Base-by-base conservation (phyloP, 2,797 vertebrate species). In the Urophycis tenuis region DNA sequence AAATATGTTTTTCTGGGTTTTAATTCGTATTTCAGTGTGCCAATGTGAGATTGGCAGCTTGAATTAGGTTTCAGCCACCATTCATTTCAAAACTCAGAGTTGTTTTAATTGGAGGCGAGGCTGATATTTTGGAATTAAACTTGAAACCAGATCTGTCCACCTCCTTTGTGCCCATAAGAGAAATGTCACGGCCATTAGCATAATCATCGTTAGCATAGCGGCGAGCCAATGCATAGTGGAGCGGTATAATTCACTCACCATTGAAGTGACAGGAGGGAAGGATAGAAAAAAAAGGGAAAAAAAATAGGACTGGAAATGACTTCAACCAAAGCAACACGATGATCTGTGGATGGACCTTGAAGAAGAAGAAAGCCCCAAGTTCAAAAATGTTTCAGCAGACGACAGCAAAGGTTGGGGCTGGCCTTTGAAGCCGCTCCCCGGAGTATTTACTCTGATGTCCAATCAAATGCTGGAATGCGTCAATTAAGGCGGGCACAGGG, bases 401-500 rank as follows among this genome's bases (percentile, higher is more conserved):
- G n/a, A 60, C n/a, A 60, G 17, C 25, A 32, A 32, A 70, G 25
- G 67, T 69, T 30, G 22, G 60, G 60, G 22, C 25, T 11, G 64
- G 2, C 15, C 80, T 85, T 86, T 83, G 80, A 83, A 85, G 77
- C 67, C 67, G 74, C 60, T 72, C 69, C 79, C 84, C 80, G 81
- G 81, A 82, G 83, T 82, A 83, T 82, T 80, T 71, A 80, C 69
- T 73, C 70, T 35, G 17, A 78, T 53, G 30, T 81, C 79, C 76
- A 81, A 83, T 87, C 83, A 83, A 74, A 77, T 72, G 45, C 69
- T 79, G 74, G 73, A 64, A 73, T 45, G 72, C 77, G 78, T 87
- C 81, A 82, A 83, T 85, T 85, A 82, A 83, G 81, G 81, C 72
- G 41, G 78, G 36, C 17, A 67, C 76, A 19, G 75, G 35, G 34